These are phyloP conservation scores for Malthinus flaveolus DNA, from an alignment of 2,888 invertebrate species.

Conservation along the genomic window DNA sequence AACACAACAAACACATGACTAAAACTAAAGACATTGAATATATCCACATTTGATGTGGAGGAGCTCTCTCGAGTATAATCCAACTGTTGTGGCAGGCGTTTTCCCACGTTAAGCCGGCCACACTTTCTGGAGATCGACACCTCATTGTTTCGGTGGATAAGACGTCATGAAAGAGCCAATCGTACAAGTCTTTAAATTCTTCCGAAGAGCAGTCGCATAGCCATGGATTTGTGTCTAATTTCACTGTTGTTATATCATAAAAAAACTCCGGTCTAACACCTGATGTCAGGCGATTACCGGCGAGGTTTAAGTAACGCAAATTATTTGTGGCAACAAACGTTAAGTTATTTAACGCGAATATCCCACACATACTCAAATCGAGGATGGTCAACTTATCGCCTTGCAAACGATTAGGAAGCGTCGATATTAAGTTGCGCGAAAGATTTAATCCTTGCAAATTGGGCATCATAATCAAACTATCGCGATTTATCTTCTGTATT, in stretches of 20 bases:
- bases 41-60: conserved; percentile 58
- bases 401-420: conserved; percentile 64
- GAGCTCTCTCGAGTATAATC: conserved; percentile 49
- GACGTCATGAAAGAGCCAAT: conserved; percentile 63
- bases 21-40: conserved; percentile 61
- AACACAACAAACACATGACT: conserved; percentile 59
- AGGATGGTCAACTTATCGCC: conserved; percentile 64
- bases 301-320: conserved; percentile 64
- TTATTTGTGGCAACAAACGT: conserved; percentile 67
- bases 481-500: conserved; percentile 61
- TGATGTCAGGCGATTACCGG: conserved; percentile 71
- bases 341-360: conserved; percentile 63
- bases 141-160: conserved; percentile 57
- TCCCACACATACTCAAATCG: conserved; percentile 63
- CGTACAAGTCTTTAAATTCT: conserved; percentile 65
- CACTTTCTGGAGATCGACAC: conserved; percentile 67
- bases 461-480: conserved; percentile 62
- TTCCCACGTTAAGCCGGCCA: conserved; percentile 70
- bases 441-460: conserved; percentile 65
- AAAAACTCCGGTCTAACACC: conserved; percentile 64
- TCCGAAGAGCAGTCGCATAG: conserved; percentile 69
- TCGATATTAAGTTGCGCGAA: conserved; percentile 67
- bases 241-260: conserved; percentile 62
- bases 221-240: conserved; percentile 76
- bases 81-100: conserved; percentile 67